Evolutionary conservation across 2,113 vertebrate species (phyloP).

Genomic region (Fregata magnificens): DNA sequence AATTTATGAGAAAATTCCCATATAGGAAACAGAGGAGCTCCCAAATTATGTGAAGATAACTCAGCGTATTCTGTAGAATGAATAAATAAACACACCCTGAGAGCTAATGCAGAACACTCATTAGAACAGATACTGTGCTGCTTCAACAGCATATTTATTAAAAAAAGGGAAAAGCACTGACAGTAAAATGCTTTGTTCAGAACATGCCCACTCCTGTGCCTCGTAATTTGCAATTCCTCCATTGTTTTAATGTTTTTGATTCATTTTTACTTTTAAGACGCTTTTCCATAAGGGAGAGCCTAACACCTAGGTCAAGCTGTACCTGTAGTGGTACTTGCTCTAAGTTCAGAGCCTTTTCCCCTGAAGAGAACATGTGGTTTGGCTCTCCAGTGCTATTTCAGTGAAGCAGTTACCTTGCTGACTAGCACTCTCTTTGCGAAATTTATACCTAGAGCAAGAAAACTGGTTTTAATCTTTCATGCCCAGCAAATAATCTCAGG

Average conservation of each 20-base stretch:
- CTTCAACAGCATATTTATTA: background rate
- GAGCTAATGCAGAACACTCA: background rate
- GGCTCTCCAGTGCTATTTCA: background rate
- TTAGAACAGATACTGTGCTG: background rate
- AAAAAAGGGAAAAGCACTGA: background rate
- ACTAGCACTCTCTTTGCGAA: background rate
- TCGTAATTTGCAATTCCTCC: background rate
- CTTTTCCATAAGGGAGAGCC: background rate
- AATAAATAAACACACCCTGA: background rate
- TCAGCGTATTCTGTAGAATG: background rate
- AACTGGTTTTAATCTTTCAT: background rate
- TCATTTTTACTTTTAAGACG: background rate
- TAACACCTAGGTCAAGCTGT: background rate
- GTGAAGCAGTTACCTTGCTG: background rate
- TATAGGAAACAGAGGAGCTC: background rate
- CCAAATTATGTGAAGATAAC: background rate
- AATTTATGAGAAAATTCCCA: background rate
- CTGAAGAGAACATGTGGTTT: accelerated
- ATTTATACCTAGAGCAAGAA: background rate
- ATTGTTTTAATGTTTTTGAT: background rate
- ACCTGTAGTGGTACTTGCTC: background rate
- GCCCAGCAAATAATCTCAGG: background rate
- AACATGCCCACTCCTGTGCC: background rate
- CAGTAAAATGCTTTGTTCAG: background rate
- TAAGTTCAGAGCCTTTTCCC: background rate